Conservation (phyloP, 1,140 invertebrate genomes). For the Lutraria rhynchaena region DNA sequence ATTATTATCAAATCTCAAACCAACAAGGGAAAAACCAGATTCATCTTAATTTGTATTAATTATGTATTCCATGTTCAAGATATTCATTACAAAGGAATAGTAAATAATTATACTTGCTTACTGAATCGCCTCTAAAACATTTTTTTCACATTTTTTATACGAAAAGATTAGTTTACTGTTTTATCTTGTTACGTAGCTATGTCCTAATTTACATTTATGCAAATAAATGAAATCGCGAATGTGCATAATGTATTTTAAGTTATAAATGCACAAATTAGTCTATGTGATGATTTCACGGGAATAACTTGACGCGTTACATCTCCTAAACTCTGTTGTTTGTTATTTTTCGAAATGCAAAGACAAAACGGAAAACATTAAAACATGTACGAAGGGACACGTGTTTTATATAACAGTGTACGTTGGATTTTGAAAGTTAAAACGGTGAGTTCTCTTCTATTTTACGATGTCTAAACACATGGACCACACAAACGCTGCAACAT, state of each 20-base stretch:
- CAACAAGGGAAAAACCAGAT: too few relatives aligned
- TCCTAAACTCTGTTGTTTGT: too few relatives aligned
- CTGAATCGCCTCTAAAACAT: neutral
- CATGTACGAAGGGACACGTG: neutral
- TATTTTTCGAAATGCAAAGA: neutral
- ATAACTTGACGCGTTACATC: too few relatives aligned
- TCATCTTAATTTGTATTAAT: too few relatives aligned
- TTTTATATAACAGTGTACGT: neutral
- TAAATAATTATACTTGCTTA: too few relatives aligned
- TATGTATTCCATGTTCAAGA: too few relatives aligned
- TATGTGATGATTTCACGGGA: too few relatives aligned
- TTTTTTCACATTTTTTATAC: constrained; percentile 22
- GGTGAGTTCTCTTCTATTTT: constrained; percentile 28
- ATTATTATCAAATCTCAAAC: too few relatives aligned
- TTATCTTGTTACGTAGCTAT: constrained; percentile 17
- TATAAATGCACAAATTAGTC: constrained; percentile 56
- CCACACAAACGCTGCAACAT: constrained; percentile 12
- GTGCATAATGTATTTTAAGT: constrained; percentile 57
- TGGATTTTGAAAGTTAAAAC: too few relatives aligned
- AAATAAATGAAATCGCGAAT: constrained; percentile 55
- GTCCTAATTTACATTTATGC: constrained; percentile 57
- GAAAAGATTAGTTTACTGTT: constrained; percentile 29
- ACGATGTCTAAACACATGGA: neutral
- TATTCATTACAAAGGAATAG: too few relatives aligned
- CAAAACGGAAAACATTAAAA: neutral